Evolutionary conservation across 2,797 vertebrate species (phyloP).

Genomic region (Chrosomus eos): DNA sequence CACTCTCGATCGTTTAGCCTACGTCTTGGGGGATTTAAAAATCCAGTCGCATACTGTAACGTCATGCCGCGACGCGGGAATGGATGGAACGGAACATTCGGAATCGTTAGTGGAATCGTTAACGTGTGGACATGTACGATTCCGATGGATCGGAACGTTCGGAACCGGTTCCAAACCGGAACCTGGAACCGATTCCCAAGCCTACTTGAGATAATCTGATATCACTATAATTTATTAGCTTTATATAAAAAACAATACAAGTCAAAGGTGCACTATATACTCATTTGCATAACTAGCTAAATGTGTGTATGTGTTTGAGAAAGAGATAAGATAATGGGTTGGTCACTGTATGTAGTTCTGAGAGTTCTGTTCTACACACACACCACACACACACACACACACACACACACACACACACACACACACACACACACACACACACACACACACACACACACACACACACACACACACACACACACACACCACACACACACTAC

Average conservation of each 20-base stretch:
- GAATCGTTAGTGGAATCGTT: too few relatives aligned
- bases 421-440: conserved; percentile 4
- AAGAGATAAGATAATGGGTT: background rate
- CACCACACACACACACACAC: background rate
- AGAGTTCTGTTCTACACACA: background rate
- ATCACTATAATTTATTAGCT: background rate
- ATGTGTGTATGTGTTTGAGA: background rate
- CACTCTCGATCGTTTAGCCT: too few relatives aligned
- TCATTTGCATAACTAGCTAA: background rate
- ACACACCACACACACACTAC: too few relatives aligned
- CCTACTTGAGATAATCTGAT: background rate
- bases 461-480: background rate
- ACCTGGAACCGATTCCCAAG: too few relatives aligned
- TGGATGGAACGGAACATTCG: too few relatives aligned
- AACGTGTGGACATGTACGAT: too few relatives aligned
- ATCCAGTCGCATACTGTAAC: too few relatives aligned
- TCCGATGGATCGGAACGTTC: too few relatives aligned
- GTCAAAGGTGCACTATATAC: background rate
- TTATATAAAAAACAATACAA: background rate
- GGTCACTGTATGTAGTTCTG: background rate
- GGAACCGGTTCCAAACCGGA: too few relatives aligned
- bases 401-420: background rate
- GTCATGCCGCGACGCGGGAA: too few relatives aligned
- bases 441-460: conserved; percentile 17
- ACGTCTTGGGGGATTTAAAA: too few relatives aligned